Conservation (phyloP, 2,113 vertebrate species). For the Butorides virescens region DNA sequence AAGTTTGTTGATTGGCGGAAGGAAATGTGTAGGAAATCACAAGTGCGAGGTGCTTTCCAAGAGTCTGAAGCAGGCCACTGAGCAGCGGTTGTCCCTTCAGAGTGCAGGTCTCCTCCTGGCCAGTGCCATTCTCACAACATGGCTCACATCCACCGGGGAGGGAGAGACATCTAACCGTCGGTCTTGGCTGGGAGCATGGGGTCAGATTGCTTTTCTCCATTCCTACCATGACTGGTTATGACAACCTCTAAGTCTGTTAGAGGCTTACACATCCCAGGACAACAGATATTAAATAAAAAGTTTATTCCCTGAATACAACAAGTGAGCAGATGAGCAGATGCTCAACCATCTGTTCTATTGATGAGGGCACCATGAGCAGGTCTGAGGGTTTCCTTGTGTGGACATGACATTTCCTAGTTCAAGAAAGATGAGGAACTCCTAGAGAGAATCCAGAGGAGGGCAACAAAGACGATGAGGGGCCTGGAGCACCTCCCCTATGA, state of each 20-base stretch:
- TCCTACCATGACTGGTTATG: neutral
- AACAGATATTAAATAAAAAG: neutral
- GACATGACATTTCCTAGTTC: neutral
- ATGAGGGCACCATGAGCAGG: neutral
- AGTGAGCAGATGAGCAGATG: neutral
- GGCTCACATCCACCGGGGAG: neutral
- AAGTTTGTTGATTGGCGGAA: neutral
- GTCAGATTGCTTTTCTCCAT: neutral
- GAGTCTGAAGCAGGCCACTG: neutral
- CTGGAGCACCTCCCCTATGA: too few species aligned
- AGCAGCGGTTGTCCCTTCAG: neutral
- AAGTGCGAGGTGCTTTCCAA: neutral
- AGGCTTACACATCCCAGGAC: neutral
- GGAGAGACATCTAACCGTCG: rapidly evolving
- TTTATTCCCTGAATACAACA: rapidly evolving
- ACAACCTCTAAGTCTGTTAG: neutral
- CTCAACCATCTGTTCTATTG: neutral
- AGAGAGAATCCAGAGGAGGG: too few species aligned
- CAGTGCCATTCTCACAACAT: neutral
- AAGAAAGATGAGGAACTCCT: too few species aligned
- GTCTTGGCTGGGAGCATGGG: rapidly evolving
- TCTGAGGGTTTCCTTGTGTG: neutral
- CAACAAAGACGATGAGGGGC: too few species aligned
- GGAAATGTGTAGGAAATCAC: neutral
- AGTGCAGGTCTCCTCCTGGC: neutral